Conservation (phyloP, 1,140 invertebrate genomes). For the Trichomalopsis sarcophagae region DNA sequence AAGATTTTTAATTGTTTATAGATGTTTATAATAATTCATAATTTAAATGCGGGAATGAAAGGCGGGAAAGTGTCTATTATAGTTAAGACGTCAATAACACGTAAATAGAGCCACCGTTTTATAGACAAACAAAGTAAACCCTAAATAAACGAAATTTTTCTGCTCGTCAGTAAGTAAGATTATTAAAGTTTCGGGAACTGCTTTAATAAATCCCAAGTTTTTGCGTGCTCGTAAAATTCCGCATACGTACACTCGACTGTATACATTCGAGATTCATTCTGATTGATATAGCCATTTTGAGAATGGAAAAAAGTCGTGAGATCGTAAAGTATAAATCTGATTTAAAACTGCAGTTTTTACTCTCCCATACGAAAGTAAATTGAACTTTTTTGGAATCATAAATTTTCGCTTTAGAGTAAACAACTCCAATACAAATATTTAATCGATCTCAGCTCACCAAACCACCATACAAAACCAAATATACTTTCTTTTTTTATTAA, state of each 20-base stretch:
- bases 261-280: neutral
- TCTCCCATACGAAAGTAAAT: no score
- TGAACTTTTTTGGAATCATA: no score
- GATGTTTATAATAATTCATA: no score
- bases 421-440: no score
- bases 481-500: no score
- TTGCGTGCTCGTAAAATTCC: neutral
- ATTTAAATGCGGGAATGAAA: no score
- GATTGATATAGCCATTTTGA: neutral
- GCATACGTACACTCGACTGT: neutral
- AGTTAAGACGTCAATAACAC: no score
- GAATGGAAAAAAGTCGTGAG: neutral
- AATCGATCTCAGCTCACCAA: no score
- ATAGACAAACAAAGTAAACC: neutral
- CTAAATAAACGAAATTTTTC: neutral
- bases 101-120: neutral
- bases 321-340: neutral
- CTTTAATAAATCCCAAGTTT: neutral
- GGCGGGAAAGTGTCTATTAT: no score
- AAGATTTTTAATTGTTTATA: no score
- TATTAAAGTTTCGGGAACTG: neutral
- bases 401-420: no score
- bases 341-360: neutral
- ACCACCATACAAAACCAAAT: no score
- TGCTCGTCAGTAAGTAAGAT: neutral